Base-by-base conservation (phyloP, 1,140 invertebrate species). In the Eciton burchellii region DNA sequence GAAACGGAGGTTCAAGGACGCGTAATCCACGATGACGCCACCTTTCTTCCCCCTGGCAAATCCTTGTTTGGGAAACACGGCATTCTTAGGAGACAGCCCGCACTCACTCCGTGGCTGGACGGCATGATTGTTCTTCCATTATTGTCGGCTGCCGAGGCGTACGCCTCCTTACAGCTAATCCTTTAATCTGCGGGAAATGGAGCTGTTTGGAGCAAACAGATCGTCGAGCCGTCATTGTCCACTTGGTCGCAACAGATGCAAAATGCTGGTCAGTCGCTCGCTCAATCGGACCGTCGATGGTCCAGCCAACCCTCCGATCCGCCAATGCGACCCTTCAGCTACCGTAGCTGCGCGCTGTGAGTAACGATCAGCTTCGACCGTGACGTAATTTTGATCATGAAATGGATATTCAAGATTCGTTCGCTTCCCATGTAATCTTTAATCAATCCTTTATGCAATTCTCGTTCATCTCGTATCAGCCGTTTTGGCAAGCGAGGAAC, bases 131-230 rank as follows among this genome's bases (percentile, higher is more conserved):
- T 93, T 92, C 92, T 91, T 91, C 87, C 87, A 87, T 93, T 90
- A 93, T 93, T 91, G 83, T 57, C 72, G 68, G 86, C 85, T 84
- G 90, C 70, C 90, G 85, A 89, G 84, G 90, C 91, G 89, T 92
- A 81, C 90, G 90, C 74, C 91, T 84, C 89, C 90, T 56, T 90
- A 89, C 89, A 91, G 87, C 90, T 93, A 93, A 93, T 93, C 91
- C 91, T 91, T 90, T 92, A 92, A 93, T 93, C 92, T 89, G 19
- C 49, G 29, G 71, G 91, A 93, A 93, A 93, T 89, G 87, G 91
- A 93, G 91, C 90, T 91, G 91, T 90, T 92, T 92, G 89, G 89
- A 90, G 87, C 89, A 91, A 92, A 90, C 84, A 89, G 86, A 88
- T 89, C 84, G 90, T 89, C 84, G 86, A 84, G 14, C 83, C 35